Evolutionary conservation across 2,113 vertebrate species (phyloP).

Genomic region (Mesitornis unicolor): DNA sequence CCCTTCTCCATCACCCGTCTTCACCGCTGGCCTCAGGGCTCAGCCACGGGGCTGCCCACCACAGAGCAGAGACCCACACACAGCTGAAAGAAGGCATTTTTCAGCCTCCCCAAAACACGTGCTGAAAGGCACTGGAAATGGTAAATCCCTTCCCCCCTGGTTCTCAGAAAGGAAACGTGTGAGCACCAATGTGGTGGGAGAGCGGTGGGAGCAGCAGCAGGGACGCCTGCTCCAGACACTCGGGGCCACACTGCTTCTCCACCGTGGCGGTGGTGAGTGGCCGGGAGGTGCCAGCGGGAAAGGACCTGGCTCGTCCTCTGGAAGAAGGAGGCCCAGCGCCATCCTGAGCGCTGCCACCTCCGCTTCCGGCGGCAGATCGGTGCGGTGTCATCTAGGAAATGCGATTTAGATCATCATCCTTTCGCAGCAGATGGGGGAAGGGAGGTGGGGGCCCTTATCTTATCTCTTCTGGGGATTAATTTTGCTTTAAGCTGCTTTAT

Average conservation of each 20-base stretch:
- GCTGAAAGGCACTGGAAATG: background rate
- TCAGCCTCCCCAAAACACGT: accelerated
- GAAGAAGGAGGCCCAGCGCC: background rate
- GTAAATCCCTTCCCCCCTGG: background rate
- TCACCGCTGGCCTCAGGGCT: background rate
- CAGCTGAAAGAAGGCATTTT: accelerated
- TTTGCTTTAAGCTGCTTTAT: background rate
- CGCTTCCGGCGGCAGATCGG: background rate
- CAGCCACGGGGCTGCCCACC: accelerated
- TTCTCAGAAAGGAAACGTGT: background rate
- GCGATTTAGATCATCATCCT: slow-evolving; percentile 52
- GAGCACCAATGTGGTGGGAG: background rate
- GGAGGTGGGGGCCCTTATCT: slow-evolving; percentile 13
- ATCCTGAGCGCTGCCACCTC: background rate
- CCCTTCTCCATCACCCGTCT: background rate
- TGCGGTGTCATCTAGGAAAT: slow-evolving; percentile 40
- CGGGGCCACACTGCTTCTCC: background rate
- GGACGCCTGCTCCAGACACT: background rate
- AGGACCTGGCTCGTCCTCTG: background rate
- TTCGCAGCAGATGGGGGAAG: background rate
- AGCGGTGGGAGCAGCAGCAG: accelerated
- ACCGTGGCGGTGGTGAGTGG: accelerated
- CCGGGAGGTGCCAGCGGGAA: background rate
- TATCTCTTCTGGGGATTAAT: background rate
- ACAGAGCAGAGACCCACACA: background rate